Evolutionary conservation across 2,888 invertebrate species (phyloP).

Genomic region (Rapana venosa): DNA sequence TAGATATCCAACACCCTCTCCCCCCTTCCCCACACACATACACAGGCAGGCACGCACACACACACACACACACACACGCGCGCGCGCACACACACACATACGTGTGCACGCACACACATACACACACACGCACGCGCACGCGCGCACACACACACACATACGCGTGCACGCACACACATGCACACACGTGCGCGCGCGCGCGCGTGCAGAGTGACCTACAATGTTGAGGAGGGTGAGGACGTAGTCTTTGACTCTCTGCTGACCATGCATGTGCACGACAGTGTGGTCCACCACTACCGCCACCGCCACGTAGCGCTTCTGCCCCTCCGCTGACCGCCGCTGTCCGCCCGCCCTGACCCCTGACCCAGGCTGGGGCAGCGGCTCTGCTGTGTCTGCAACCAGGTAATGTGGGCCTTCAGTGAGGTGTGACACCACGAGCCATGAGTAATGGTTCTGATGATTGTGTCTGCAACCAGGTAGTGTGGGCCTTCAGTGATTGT

Average conservation of each 20-base stretch:
- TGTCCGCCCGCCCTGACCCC: constrained; percentile 37
- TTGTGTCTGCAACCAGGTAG: neutral
- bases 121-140: no score
- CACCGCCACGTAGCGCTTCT: constrained; percentile 82
- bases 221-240: constrained; percentile 89
- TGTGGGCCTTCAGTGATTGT: no score
- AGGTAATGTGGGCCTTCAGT: no score
- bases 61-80: no score
- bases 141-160: neutral
- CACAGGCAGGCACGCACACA: no score
- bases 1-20: no score
- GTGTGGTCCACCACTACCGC: constrained; percentile 87
- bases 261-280: constrained; percentile 87
- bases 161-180: neutral
- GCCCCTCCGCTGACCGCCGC: constrained; percentile 45
- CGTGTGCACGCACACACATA: no score
- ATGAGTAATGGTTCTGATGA: no score
- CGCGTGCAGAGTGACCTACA: neutral
- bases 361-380: neutral
- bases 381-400: neutral
- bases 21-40: no score
- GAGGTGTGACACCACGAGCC: no score
- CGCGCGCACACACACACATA: no score
- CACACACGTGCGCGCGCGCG: no score
- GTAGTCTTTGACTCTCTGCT: constrained; percentile 85